Evolutionary conservation across 2,888 invertebrate genomes (phyloP), one percentile per base, ranked within the genome.

Genomic region (Pseudococcus jackbeardsleyi): DNA sequence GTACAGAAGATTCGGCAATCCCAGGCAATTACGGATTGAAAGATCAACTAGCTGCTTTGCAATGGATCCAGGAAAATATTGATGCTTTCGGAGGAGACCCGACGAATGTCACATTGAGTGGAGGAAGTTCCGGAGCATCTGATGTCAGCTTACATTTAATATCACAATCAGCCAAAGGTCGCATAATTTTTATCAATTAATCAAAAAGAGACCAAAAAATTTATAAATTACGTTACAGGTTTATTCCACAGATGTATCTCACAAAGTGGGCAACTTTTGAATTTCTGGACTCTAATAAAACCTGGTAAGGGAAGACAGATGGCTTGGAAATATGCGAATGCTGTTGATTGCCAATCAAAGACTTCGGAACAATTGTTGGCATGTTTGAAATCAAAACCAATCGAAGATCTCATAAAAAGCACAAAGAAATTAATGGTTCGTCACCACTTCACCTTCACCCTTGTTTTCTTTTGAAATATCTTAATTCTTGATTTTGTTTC

Each of bases 201-300:
- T 12, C 46, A 46, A 46, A 46, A 12, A 46, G 12, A 7, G 46
- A 46, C 12, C 8, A 72, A 9, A 3, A 4, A 22, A 15, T 72
- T 0, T 72, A 17, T 26, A 39, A 11, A 77, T 26, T 17, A 26
- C 39, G 1, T 48, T 48, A 17, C 42, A 87, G 87, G 88, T 9
- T 33, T 89, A 7, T 89, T 89, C 33, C 82, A 89, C 12, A 85
- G 88, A 54, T 88, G 85, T 22, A 89, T 89, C 9, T 39, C 88
- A 12, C 72, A 87, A 87, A 77, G 87, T 33, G 87, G 87, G 22
- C 39, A 39, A 26, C 46, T 72, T 3, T 77, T 87, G 72, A 87
- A 72, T 87, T 87, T 87, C 26, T 87, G 87, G 87, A 72, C 72
- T 0, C 17, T 87, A 4, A 46, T 42, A 17, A 68, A 87, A 17